phyloP scores from a whole-genome alignment of 2,888 invertebrate species.

The Fragum fragum region DNA sequence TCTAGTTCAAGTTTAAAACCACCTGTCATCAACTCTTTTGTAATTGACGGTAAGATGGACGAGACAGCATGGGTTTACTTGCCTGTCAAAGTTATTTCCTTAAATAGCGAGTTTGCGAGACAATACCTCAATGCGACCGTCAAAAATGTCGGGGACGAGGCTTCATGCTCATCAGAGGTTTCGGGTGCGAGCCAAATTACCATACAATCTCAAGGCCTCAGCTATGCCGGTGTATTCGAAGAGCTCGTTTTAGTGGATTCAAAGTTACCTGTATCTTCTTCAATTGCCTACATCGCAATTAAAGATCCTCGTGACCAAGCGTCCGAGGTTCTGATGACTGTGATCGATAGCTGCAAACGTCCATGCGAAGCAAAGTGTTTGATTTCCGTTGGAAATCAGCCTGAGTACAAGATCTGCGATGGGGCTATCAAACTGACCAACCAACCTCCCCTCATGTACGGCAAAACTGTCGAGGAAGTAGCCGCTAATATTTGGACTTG shows the following conservation, averaged over 20 bases:
- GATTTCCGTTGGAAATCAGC: slow-evolving; percentile 19
- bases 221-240: background rate
- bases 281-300: background rate
- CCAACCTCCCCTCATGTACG: slow-evolving; percentile 64
- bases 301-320: background rate
- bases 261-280: background rate
- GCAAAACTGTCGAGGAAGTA: slow-evolving; percentile 58
- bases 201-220: background rate
- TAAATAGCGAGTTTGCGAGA: background rate
- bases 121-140: background rate
- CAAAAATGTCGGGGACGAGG: background rate
- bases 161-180: background rate
- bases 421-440: slow-evolving; percentile 71
- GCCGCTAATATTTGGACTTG: slow-evolving; percentile 39
- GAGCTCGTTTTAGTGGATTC: background rate
- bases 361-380: background rate
- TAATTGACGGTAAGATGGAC: background rate
- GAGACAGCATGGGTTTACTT: background rate
- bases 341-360: slow-evolving; percentile 20
- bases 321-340: background rate
- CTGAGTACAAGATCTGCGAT: slow-evolving; percentile 70
- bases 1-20: too few relatives aligned
- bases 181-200: background rate
- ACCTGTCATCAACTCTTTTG: too few relatives aligned
- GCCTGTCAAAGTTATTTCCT: background rate